phyloP scores from a whole-genome alignment of 2,888 invertebrate genomes.

The Atherix ibis region DNA sequence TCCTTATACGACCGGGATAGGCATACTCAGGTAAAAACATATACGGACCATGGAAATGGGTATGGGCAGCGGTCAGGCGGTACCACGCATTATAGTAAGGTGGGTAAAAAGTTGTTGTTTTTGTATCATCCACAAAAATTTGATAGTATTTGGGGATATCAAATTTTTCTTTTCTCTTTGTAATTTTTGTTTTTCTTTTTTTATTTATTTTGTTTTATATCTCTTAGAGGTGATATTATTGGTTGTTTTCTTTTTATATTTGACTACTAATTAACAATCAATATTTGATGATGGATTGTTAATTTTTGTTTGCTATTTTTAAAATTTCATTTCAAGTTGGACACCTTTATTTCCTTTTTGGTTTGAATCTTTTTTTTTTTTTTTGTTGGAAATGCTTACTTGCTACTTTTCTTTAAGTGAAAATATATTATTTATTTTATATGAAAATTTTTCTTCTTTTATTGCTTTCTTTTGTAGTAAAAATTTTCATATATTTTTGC shows the following conservation, averaged over 20 bases:
- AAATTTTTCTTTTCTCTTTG: background rate
- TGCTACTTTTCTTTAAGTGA: too few species aligned
- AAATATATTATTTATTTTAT: too few species aligned
- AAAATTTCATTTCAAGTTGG: constrained; percentile 2
- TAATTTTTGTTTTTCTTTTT: background rate
- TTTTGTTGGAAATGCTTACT: too few species aligned
- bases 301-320: constrained; percentile 3
- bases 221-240: constrained; percentile 6
- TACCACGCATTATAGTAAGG: constrained; percentile 75
- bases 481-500: too few species aligned
- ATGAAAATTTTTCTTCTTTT: too few species aligned
- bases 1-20: constrained; percentile 38
- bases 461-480: too few species aligned
- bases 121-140: constrained; percentile 1
- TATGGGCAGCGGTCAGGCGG: constrained; percentile 53
- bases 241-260: constrained; percentile 9
- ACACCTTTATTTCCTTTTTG: too few species aligned
- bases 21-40: constrained; percentile 88
- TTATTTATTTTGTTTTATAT: constrained; percentile 2
- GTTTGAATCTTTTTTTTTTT: too few species aligned
- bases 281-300: constrained; percentile 1
- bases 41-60: constrained; percentile 84
- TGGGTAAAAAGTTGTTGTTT: constrained; percentile 36
- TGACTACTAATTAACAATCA: constrained; percentile 4
- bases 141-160: constrained; percentile 34